phyloP scores from a whole-genome alignment of 2,113 vertebrate species.

The Perccottus glenii region DNA sequence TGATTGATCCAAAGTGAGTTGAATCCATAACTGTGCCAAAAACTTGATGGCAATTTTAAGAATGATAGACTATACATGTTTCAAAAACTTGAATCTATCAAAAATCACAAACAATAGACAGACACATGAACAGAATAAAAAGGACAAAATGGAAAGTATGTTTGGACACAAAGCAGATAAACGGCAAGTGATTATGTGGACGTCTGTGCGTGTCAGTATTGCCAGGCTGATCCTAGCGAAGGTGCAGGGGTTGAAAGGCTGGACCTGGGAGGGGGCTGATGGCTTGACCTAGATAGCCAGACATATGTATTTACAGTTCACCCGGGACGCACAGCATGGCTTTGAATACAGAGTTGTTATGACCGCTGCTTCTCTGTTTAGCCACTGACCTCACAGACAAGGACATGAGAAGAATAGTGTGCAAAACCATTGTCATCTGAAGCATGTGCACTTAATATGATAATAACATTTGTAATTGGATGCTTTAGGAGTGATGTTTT shows the following conservation, averaged over 20 bases:
- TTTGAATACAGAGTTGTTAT: slow-evolving; percentile 1
- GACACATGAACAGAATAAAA: slow-evolving; percentile 2
- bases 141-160: background rate
- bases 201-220: slow-evolving; percentile 22
- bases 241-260: slow-evolving; percentile 42
- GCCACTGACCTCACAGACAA: background rate
- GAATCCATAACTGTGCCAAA: no score
- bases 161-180: slow-evolving; percentile 8
- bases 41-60: no score
- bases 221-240: slow-evolving; percentile 33
- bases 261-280: slow-evolving; percentile 30
- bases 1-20: no score
- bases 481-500: no score
- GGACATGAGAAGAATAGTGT: background rate
- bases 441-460: background rate
- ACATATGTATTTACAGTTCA: slow-evolving; percentile 50
- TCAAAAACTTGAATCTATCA: background rate
- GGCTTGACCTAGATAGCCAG: slow-evolving; percentile 57
- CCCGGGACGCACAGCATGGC: slow-evolving; percentile 21
- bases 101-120: slow-evolving; percentile 6
- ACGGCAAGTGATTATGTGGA: slow-evolving; percentile 3
- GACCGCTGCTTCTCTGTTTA: slow-evolving; percentile 3
- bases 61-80: no score
- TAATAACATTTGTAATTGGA: background rate
- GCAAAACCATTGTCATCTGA: background rate